Evolutionary conservation across 2,888 invertebrate species (phyloP), one percentile per base, ranked within the genome.

Genomic region (Tuta absoluta): DNA sequence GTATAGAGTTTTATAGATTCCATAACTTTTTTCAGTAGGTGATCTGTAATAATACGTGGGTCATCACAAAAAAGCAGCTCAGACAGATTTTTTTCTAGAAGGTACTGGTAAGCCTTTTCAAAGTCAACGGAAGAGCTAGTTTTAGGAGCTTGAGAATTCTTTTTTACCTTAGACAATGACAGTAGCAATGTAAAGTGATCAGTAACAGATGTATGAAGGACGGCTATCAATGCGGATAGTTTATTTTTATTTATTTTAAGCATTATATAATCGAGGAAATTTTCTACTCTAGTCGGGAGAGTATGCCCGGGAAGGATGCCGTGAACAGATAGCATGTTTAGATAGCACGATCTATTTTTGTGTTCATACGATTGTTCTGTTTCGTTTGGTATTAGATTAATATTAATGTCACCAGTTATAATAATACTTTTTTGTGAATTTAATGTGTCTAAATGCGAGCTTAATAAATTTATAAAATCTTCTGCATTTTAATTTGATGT

Each of bases 391-490:
- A 19, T 49, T 19, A 49, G 17, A 21, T 49, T 49, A 17, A 49
- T 49, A 21, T 49, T 49, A 7, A 49, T 49, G n/a, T n/a, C n/a
- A n/a, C n/a, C n/a, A n/a, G n/a, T n/a, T n/a, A n/a, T 49, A 33
- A 7, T 33, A 33, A 7, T 33, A 33, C 33, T 33, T 7, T 49
- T 21, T 14, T 14, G 3, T 11, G n/a, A 48, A 10, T 19, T 19
- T 7, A 49, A 5, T 10, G 49, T 19, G 4, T 49, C 49, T 19
- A 49, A n/a, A 19, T 19, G 49, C 5, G 5, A 19, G 19, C 49
- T 17, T 19, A 49, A 21, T n/a, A 19, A 49, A 49, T 17, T 19
- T 17, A 49, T 49, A 49, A 49, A 49, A 49, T 49, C 19, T 49
- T 17, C 17, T 19, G 49, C 49, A 11, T 49, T 21, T 1, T 1